Percentiles rank a stretch among this genome's conserved stretches.
Evolutionary conservation across 2,888 invertebrate species (phyloP).

Genomic region (Griposia aprilina): DNA sequence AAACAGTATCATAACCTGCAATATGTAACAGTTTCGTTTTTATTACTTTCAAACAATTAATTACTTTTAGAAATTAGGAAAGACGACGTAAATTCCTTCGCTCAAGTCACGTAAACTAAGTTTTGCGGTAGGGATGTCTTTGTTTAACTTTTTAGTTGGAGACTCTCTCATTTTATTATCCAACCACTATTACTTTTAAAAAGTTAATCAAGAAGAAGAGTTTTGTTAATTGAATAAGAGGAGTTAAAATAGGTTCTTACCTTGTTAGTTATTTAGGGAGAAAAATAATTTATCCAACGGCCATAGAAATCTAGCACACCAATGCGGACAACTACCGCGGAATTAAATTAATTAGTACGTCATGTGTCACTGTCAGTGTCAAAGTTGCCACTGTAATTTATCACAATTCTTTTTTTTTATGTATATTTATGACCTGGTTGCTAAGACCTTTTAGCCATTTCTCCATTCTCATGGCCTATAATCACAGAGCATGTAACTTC

Average conservation of each 20-base stretch:
- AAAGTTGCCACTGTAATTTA: not conserved
- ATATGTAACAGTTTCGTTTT: not conserved
- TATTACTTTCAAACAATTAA: constrained; percentile 7
- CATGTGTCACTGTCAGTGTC: constrained; percentile 25
- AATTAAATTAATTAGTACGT: constrained; percentile 2
- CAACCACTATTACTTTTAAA: not conserved
- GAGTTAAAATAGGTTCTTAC: constrained; percentile 12
- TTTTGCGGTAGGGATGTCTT: constrained; percentile 42
- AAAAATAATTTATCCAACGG: constrained; percentile 20
- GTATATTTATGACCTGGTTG: too few relatives aligned
- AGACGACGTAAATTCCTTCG: constrained; percentile 11
- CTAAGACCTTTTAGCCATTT: too few relatives aligned
- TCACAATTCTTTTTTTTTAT: too few relatives aligned
- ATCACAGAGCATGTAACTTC: too few relatives aligned
- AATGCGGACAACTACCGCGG: constrained; percentile 23
- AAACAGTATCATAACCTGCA: not conserved
- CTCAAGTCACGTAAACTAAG: constrained; percentile 42
- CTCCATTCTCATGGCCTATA: too few relatives aligned
- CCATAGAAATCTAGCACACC: constrained; percentile 13
- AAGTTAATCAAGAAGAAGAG: not conserved
- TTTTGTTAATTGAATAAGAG: not conserved
- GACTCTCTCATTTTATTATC: not conserved
- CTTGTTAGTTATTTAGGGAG: constrained; percentile 10
- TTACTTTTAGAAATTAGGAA: constrained; percentile 26
- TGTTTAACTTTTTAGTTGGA: constrained; percentile 17